Evolutionary conservation across 1,140 invertebrate species (phyloP).

Genomic region (Drosophila kurseongensis): DNA sequence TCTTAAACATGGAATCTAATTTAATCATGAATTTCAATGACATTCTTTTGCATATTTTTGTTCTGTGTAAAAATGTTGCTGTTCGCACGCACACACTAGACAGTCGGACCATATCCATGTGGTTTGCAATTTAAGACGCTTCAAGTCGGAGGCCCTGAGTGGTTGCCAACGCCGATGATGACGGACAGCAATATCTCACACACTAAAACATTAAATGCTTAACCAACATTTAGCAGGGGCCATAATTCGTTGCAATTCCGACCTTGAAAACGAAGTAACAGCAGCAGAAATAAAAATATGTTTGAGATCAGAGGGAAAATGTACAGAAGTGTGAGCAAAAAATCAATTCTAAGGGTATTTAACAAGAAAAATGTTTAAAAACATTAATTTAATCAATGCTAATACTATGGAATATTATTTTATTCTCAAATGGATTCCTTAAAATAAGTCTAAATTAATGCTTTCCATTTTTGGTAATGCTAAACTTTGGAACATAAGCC

Average conservation of each 20-base stretch:
- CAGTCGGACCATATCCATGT: conserved; percentile 47
- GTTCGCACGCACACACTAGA: conserved; percentile 7
- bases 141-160: conserved; percentile 47
- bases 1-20: too few species aligned
- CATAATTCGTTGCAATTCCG: conserved; percentile 61
- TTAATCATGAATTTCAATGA: neutral
- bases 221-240: conserved; percentile 40
- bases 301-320: neutral
- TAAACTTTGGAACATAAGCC: too few species aligned
- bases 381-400: too few species aligned
- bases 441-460: too few species aligned
- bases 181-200: conserved; percentile 58
- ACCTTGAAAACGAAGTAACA: conserved; percentile 62
- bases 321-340: too few species aligned
- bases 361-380: too few species aligned
- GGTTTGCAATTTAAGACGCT: conserved; percentile 80
- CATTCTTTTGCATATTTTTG: conserved; percentile 1
- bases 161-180: conserved; percentile 54
- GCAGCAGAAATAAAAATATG: conserved; percentile 1
- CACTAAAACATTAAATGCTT: conserved; percentile 47
- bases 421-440: too few species aligned
- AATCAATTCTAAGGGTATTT: too few species aligned
- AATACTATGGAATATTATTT: too few species aligned
- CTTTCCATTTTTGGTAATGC: too few species aligned
- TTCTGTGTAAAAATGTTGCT: conserved; percentile 23